Percentiles rank a stretch among this genome's conserved stretches.
Evolutionary conservation across 1,140 invertebrate genomes (phyloP).

Genomic region (Aethina tumida): DNA sequence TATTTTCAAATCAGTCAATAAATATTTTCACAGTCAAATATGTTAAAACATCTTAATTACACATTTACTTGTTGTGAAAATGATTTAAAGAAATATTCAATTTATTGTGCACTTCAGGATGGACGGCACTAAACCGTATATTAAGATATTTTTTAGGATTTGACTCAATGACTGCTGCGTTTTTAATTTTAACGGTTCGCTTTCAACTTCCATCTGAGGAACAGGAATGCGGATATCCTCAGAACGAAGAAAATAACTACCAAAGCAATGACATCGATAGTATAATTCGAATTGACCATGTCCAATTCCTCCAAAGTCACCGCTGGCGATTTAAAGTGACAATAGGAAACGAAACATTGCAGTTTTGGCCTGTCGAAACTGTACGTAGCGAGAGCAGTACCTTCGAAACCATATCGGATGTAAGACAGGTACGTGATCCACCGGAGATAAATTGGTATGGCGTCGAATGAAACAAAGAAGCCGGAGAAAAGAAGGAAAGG

Average conservation of each 20-base stretch:
- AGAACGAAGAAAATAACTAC: constrained; percentile 81
- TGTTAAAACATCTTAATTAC: too few species aligned
- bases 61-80: too few species aligned
- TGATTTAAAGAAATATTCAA: too few species aligned
- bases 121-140: too few species aligned
- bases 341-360: constrained; percentile 68
- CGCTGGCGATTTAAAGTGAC: constrained; percentile 79
- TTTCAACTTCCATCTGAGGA: constrained; percentile 79
- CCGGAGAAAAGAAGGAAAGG: constrained; percentile 91
- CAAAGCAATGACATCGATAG: constrained; percentile 71
- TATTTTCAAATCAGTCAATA: too few species aligned
- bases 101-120: too few species aligned
- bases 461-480: constrained; percentile 95
- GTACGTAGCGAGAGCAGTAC: constrained; percentile 88
- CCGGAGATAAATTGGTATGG: constrained; percentile 86
- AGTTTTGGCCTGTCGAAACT: constrained; percentile 72
- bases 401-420: constrained; percentile 92
- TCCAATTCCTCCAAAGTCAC: constrained; percentile 89
- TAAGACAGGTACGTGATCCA: constrained; percentile 96
- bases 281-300: constrained; percentile 66
- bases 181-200: constrained; percentile 59
- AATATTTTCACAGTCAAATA: too few species aligned
- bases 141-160: too few species aligned
- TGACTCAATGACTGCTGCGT: too few species aligned
- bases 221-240: constrained; percentile 80